These are phyloP conservation scores for Mesorhabditis belari DNA, from an alignment of 2,888 invertebrate genomes.

Conservation along the genomic window DNA sequence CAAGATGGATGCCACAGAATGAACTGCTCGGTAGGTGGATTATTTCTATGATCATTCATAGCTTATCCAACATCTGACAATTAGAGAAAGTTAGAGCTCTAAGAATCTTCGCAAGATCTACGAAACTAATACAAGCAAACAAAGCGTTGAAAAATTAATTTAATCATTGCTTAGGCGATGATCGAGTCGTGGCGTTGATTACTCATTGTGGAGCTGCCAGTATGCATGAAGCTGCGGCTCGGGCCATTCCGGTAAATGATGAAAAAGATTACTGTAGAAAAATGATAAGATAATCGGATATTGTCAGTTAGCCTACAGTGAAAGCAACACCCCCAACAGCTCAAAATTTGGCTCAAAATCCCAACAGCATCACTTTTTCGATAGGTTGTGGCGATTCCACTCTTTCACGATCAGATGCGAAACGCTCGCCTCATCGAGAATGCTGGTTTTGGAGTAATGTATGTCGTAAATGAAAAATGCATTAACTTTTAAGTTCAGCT, in stretches of 20 bases:
- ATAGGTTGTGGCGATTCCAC: background rate
- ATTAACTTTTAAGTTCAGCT: background rate
- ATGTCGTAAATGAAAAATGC: background rate
- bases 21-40: background rate
- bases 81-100: too few relatives aligned
- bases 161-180: background rate
- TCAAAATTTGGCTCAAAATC: too few relatives aligned
- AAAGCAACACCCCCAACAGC: too few relatives aligned
- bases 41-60: too few relatives aligned
- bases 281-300: too few relatives aligned
- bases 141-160: too few relatives aligned
- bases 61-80: too few relatives aligned
- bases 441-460: background rate
- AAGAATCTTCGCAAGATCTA: too few relatives aligned
- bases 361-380: too few relatives aligned
- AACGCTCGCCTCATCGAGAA: background rate
- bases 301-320: too few relatives aligned
- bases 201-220: background rate
- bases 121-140: too few relatives aligned
- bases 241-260: background rate
- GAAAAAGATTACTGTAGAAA: background rate
- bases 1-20: background rate
- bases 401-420: background rate
- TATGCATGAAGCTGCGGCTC: background rate
- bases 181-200: background rate